phyloP scores from a whole-genome alignment of 2,113 vertebrate species.

The Mixornis gularis region DNA sequence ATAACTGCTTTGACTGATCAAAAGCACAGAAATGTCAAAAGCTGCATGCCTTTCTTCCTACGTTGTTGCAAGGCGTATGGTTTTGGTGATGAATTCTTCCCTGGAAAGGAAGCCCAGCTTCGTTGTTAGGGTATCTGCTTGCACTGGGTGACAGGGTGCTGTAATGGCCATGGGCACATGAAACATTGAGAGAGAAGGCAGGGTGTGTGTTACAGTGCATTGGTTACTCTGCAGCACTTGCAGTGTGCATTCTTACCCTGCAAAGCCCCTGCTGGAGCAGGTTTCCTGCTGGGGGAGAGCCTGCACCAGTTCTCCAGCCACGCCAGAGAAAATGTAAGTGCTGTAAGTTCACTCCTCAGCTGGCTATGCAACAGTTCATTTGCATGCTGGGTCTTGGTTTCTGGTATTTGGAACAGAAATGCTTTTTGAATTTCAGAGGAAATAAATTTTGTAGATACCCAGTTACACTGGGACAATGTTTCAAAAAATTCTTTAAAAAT shows the following conservation, averaged over 20 bases:
- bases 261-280: not conserved
- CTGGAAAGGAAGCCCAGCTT: not conserved
- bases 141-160: not conserved
- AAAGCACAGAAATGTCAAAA: not conserved
- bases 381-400: not conserved
- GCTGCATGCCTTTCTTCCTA: not conserved
- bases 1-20: not conserved
- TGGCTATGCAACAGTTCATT: not conserved
- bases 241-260: not conserved
- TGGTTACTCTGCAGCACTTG: not conserved
- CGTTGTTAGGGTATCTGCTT: not conserved
- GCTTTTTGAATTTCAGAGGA: not conserved
- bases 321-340: not conserved
- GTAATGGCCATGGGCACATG: not conserved
- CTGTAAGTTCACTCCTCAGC: not conserved
- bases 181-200: not conserved
- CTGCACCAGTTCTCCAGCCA: not conserved
- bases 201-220: not conserved
- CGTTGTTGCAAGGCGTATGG: not conserved
- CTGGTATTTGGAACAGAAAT: not conserved
- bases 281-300: not conserved
- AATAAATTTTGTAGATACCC: not conserved
- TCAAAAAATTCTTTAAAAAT: not conserved
- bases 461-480: not conserved
- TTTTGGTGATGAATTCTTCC: not conserved